Percentiles rank a stretch among this genome's conserved stretches.
Evolutionary conservation across 2,797 vertebrate genomes (phyloP).

Genomic region (Champsocephalus gunnari): DNA sequence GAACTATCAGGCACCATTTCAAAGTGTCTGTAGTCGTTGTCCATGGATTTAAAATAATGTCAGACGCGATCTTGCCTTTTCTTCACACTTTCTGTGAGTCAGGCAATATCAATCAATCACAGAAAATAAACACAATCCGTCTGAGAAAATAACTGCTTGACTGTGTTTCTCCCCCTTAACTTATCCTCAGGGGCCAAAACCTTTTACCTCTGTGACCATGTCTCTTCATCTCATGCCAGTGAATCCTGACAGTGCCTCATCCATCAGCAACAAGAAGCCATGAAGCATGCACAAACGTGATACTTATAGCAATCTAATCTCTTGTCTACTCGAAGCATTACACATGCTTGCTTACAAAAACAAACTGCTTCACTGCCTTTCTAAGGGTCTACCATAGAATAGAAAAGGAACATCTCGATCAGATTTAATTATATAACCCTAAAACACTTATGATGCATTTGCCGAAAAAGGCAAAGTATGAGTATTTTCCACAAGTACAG

Average conservation of each 20-base stretch:
- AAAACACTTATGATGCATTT: neutral
- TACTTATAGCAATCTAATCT: slow-evolving; percentile 64
- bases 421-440: neutral
- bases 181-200: slow-evolving; percentile 54
- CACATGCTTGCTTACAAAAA: slow-evolving; percentile 44
- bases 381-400: slow-evolving; percentile 7
- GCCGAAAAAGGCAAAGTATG: neutral
- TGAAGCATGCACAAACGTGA: slow-evolving; percentile 34
- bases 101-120: slow-evolving; percentile 60
- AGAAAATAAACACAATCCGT: slow-evolving; percentile 45
- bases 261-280: slow-evolving; percentile 51
- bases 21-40: neutral
- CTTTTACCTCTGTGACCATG: slow-evolving; percentile 53
- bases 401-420: neutral
- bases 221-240: slow-evolving; percentile 49
- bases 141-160: slow-evolving; percentile 45
- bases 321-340: slow-evolving; percentile 42
- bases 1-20: neutral
- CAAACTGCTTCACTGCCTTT: neutral
- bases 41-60: slow-evolving; percentile 18
- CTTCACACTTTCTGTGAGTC: slow-evolving; percentile 15
- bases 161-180: slow-evolving; percentile 52
- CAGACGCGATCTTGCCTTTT: slow-evolving; percentile 22
- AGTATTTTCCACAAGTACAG: neutral
- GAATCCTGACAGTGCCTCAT: slow-evolving; percentile 49